Base-by-base conservation (phyloP, 2,888 invertebrate genomes). In the Pristionchus arcanus region DNA sequence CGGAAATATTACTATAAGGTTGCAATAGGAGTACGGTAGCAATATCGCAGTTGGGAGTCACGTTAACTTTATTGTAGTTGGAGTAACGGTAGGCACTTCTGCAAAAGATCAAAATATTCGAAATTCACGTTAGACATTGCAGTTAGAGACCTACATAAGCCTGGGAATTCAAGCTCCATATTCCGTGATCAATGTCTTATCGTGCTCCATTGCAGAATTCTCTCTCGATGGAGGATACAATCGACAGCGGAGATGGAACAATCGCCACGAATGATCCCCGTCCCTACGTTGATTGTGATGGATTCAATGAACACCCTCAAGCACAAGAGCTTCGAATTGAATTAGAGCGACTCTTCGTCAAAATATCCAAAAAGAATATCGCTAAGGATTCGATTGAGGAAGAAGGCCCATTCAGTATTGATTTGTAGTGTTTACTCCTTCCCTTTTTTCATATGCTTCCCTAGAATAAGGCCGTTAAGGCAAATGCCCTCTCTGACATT, bases 131-230 rank as follows among this genome's bases (percentile, higher is more conserved):
- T n/a, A n/a, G n/a, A n/a, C n/a, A n/a, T n/a, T n/a, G n/a, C n/a
- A n/a, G n/a, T n/a, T n/a, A n/a, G n/a, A n/a, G n/a, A n/a, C n/a
- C n/a, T n/a, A n/a, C n/a, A n/a, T n/a, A n/a, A n/a, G n/a, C n/a
- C n/a, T n/a, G n/a, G n/a, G n/a, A n/a, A n/a, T n/a, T n/a, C n/a
- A n/a, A n/a, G n/a, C n/a, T n/a, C n/a, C n/a, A n/a, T n/a, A n/a
- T n/a, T n/a, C n/a, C n/a, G n/a, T n/a, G n/a, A n/a, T n/a, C n/a
- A n/a, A n/a, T n/a, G n/a, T n/a, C n/a, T n/a, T n/a, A n/a, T n/a
- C n/a, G n/a, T n/a, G n/a, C n/a, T 68, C 31, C 2, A 15, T 74
- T 87, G 25, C 87, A 88, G 74, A 74, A 88, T n/a, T 74, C 87
- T 3, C 71, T 88, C 25, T 88, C 87, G 9, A 53, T 88, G 31